Base-by-base conservation (phyloP, 2,113 vertebrate genomes). In the Nestor notabilis region DNA sequence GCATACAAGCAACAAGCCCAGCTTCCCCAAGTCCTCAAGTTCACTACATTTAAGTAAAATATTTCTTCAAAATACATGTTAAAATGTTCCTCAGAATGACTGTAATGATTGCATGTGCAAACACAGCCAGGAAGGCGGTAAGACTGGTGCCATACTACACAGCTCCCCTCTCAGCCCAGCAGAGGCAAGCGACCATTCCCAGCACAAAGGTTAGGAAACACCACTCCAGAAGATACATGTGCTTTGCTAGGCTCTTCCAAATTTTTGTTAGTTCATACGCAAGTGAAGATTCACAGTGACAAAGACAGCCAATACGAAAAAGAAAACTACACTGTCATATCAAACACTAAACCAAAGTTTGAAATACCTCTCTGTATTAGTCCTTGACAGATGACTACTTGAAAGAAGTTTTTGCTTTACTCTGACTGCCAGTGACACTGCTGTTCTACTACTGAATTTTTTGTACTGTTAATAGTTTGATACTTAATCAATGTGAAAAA, bases 401-500 rank as follows among this genome's bases (percentile, higher is more conserved):
- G 28, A 64, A 79, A 84, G 35, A 87, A 47, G 16, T 35, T 76
- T 85, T 9, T 74, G 27, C 31, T 81, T 93, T 56, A 65, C 20
- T 35, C 24, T n/a, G 47, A 37, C 63, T 49, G 58, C 15, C n/a
- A 44, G 41, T 20, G 43, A 56, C 14, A 23, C 13, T 31, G 35
- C 9, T 89, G 27, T 16, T 87, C 76, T 84, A 82, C 33, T 47
- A 29, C 20, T 74, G 29, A 21, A 28, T 46, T 80, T 77, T 69
- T 41, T 63, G 41, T 52, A 41, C 35, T 70, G 71, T 31, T 63
- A 96, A 92, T 29, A 78, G 44, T 47, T 72, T 56, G 13, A 68
- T 88, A 70, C 82, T 70, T 96, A 92, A 95, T 91, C 46, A 90
- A 50, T 61, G 43, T 60, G 33, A 63, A 94, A 81, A 93, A 53